phyloP scores from a whole-genome alignment of 1,140 invertebrate genomes.

The Littorina saxatilis region DNA sequence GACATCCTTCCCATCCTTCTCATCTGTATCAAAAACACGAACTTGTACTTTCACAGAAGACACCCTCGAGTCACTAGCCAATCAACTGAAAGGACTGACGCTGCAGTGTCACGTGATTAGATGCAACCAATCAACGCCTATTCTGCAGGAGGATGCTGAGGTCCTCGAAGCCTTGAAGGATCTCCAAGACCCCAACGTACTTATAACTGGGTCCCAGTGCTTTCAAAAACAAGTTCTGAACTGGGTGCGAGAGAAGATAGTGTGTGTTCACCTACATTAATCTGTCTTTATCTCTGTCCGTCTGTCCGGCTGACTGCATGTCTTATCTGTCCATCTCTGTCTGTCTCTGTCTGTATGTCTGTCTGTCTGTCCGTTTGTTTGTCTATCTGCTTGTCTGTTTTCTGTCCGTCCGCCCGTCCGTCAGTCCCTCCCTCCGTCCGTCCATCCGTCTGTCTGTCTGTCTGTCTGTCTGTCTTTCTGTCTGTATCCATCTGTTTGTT shows the following conservation, averaged over 20 bases:
- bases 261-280: too few relatives aligned
- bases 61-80: too few relatives aligned
- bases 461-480: not conserved
- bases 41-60: too few relatives aligned
- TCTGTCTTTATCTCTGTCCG: too few relatives aligned
- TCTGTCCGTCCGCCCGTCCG: not conserved
- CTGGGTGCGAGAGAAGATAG: not conserved
- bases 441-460: not conserved
- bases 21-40: too few relatives aligned
- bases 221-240: not conserved
- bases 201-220: not conserved
- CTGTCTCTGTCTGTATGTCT: too few relatives aligned
- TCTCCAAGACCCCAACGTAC: not conserved
- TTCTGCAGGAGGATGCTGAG: not conserved
- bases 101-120: not conserved
- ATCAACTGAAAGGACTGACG: not conserved
- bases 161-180: not conserved
- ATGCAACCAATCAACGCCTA: not conserved
- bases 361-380: not conserved
- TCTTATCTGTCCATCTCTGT: too few relatives aligned
- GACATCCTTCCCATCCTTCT: not conserved
- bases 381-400: not conserved
- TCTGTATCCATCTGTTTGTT: not conserved
- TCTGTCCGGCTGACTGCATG: too few relatives aligned
- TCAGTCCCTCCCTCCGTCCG: not conserved